Base-by-base conservation (phyloP, 2,888 invertebrate genomes). In the Xanthorhoe spadicearia region DNA sequence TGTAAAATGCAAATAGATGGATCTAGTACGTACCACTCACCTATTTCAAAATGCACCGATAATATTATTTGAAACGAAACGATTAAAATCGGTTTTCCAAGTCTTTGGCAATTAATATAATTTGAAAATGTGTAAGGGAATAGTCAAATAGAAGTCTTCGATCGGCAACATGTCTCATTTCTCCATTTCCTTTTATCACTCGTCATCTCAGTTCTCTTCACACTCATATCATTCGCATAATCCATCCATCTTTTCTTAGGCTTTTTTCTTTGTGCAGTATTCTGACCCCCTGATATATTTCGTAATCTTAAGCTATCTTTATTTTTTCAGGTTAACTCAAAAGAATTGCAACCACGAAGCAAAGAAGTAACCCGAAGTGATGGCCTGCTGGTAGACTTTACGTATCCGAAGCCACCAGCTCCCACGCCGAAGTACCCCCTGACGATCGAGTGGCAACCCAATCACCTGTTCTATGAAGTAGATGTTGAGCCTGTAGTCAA, bases 391-490 rank as follows among this genome's bases (percentile, higher is more conserved):
- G 61, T 73, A 7, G 28, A 38, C n/a, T 65, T 32, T 6, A 59
- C 52, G 10, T 10, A n/a, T 2, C 49, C 69, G 54, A 61, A 51
- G 7, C 58, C 62, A n/a, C 50, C 60, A 3, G 28, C 17, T 18
- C 79, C 78, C 2, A 18, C 69, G 38, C 81, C 86, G 9, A 74
- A 67, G 18, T 76, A 74, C 60, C 79, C 83, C 18, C 51, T 87
- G 53, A 53, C 67, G 7, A 66, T 87, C 18, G 68, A 75, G 10
- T 86, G 83, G 77, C 69, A 66, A 53, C 87, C 87, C 6, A 71
- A 74, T 38, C 63, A 51, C 0, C 64, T 87, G 46, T 64, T 56
- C 60, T 80, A 86, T 61, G 72, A 73, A 28, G 65, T 88, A 8
- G 63, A 75, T 10, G 69, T 78, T 53, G 73, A 81, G 43, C 71